Evolutionary conservation across 1,140 invertebrate species (phyloP).

Genomic region (Carposina sasakii): DNA sequence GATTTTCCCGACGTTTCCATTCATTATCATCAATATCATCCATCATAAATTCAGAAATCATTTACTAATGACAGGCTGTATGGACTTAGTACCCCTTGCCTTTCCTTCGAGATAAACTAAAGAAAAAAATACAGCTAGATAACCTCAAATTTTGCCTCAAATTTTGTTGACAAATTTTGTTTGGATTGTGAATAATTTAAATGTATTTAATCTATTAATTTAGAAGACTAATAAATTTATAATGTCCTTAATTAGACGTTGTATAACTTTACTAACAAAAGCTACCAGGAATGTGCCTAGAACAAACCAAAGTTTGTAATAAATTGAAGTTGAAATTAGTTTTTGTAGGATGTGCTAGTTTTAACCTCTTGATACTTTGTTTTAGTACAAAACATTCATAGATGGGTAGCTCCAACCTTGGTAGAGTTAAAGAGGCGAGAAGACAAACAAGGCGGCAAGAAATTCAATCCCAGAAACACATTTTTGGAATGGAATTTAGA

Average conservation of each 20-base stretch:
- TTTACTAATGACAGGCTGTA: too few relatives aligned
- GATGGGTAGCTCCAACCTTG: conserved; percentile 61
- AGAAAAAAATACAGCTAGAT: too few relatives aligned
- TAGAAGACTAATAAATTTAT: too few relatives aligned
- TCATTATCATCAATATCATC: too few relatives aligned
- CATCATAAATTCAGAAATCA: too few relatives aligned
- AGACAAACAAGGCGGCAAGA: conserved; percentile 50
- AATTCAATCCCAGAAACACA: conserved; percentile 69
- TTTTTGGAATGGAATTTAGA: conserved; percentile 91
- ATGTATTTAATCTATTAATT: too few relatives aligned
- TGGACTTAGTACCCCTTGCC: too few relatives aligned
- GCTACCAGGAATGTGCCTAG: conserved; percentile 23
- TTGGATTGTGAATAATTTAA: too few relatives aligned
- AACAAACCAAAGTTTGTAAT: conserved; percentile 30
- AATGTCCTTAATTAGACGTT: conserved; percentile 44
- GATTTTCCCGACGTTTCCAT: too few relatives aligned
- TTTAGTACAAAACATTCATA: conserved; percentile 49
- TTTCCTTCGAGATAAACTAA: too few relatives aligned
- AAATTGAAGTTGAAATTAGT: background rate
- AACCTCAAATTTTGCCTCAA: too few relatives aligned
- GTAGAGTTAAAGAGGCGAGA: conserved; percentile 49
- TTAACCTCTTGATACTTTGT: conserved; percentile 5
- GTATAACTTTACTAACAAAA: conserved; percentile 30
- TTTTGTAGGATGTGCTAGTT: background rate
- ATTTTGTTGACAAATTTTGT: too few relatives aligned